These are phyloP conservation scores for Campoplex capitator DNA, from an alignment of 2,888 invertebrate species.

Conservation along the genomic window DNA sequence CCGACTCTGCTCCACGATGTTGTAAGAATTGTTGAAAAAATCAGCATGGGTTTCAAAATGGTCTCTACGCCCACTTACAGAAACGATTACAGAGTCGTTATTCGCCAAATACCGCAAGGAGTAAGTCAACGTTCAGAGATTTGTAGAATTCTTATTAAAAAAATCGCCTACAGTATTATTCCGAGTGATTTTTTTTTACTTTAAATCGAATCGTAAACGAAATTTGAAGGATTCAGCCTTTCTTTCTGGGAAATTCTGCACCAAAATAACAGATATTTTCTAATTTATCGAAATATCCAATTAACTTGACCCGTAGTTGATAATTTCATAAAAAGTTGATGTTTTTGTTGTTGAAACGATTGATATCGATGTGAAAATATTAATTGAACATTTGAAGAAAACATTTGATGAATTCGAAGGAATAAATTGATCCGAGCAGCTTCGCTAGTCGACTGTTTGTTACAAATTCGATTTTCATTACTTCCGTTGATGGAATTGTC, in stretches of 20 bases:
- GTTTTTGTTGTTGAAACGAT: background rate
- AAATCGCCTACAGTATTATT: background rate
- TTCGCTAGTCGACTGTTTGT: too few relatives aligned
- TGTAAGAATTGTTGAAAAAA: conserved; percentile 73
- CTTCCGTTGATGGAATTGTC: background rate
- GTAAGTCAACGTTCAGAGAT: conserved; percentile 19
- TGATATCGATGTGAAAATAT: background rate
- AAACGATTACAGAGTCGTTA: conserved; percentile 74
- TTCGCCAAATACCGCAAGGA: conserved; percentile 68
- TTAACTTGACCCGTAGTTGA: too few relatives aligned
- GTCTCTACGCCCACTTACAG: conserved; percentile 53
- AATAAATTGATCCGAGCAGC: too few relatives aligned
- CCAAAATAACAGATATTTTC: too few relatives aligned
- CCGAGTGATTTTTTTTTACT: background rate
- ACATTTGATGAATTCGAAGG: background rate
- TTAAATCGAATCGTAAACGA: background rate
- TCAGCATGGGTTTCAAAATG: conserved; percentile 71
- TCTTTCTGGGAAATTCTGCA: background rate
- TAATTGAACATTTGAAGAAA: background rate
- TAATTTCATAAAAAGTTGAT: too few relatives aligned
- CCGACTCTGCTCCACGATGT: conserved; percentile 71
- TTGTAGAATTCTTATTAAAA: background rate
- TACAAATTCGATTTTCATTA: too few relatives aligned
- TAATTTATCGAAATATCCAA: too few relatives aligned
- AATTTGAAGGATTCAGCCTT: background rate